These are phyloP conservation scores for Ridgeia piscesae DNA, from an alignment of 1,140 invertebrate genomes.

Conservation along the genomic window DNA sequence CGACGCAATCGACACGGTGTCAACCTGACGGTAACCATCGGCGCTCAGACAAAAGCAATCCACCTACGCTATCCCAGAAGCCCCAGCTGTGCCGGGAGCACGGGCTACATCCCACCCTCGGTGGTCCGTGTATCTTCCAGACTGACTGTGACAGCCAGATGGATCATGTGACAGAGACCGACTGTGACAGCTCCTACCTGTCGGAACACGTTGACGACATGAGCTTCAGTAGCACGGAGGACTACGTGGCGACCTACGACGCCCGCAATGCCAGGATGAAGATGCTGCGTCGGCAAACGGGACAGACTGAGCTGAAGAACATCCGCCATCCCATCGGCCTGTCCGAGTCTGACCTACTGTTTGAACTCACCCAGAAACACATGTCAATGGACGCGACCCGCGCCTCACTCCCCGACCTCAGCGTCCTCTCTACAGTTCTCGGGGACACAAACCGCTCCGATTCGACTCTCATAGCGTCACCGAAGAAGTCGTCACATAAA, in stretches of 20 bases:
- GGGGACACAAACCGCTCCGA: not conserved
- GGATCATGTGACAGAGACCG: not conserved
- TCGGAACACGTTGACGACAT: slow-evolving; percentile 20
- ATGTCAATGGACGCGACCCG: slow-evolving; percentile 17
- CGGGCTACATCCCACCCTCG: slow-evolving; percentile 18
- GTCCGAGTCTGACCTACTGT: slow-evolving; percentile 15
- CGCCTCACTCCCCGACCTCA: slow-evolving; percentile 16
- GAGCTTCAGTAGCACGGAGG: not conserved
- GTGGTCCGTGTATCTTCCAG: slow-evolving; percentile 21
- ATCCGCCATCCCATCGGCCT: not conserved
- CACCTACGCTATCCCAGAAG: not conserved
- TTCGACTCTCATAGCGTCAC: slow-evolving; percentile 12
- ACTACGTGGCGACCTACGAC: slow-evolving; percentile 18
- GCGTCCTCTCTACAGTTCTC: not conserved
- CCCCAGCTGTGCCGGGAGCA: slow-evolving; percentile 22
- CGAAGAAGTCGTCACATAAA: slow-evolving; percentile 4
- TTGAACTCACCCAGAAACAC: slow-evolving; percentile 10
- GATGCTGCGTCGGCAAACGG: slow-evolving; percentile 20
- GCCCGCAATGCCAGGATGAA: slow-evolving; percentile 7
- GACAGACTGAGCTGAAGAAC: slow-evolving; percentile 8
- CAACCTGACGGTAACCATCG: not conserved
- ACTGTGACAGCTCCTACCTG: slow-evolving; percentile 24
- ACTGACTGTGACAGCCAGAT: not conserved
- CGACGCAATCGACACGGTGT: not conserved
- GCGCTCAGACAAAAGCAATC: not conserved